These are phyloP conservation scores for Anoplolepis gracilipes DNA, from an alignment of 1,140 invertebrate species.

Conservation along the genomic window DNA sequence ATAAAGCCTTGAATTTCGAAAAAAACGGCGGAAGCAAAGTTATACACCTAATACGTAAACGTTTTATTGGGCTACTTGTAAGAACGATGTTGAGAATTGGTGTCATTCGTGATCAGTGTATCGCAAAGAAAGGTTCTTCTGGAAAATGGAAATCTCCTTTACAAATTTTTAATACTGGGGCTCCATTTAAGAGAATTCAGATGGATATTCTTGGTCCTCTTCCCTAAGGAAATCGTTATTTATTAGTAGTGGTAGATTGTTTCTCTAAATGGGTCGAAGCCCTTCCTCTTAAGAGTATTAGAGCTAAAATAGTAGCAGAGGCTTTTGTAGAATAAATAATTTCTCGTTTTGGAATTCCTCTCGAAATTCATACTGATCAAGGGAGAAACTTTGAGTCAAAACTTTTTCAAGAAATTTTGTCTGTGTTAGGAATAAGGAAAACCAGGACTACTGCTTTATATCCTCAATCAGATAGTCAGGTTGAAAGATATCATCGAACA, in stretches of 20 bases:
- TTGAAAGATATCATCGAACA: background rate
- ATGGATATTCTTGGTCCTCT: background rate
- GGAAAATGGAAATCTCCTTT: background rate
- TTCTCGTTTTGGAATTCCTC: background rate
- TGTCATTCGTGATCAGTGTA: background rate
- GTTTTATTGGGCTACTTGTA: slow-evolving; percentile 12
- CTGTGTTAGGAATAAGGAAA: background rate
- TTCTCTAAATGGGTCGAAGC: background rate
- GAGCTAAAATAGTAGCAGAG: background rate
- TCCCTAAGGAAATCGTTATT: background rate
- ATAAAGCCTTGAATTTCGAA: too few relatives aligned
- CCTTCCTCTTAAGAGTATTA: background rate
- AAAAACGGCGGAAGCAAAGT: too few relatives aligned
- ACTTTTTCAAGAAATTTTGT: background rate
- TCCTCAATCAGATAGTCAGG: background rate
- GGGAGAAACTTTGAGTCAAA: background rate
- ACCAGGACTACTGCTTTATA: background rate
- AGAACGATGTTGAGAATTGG: background rate
- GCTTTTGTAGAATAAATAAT: background rate
- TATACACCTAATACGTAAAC: too few relatives aligned
- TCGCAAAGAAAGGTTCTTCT: background rate
- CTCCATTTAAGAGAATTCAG: background rate
- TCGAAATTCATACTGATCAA: background rate
- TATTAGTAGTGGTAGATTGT: background rate
- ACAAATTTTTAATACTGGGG: background rate